phyloP scores from a whole-genome alignment of 1,140 invertebrate species.

The Megathymus violae region DNA sequence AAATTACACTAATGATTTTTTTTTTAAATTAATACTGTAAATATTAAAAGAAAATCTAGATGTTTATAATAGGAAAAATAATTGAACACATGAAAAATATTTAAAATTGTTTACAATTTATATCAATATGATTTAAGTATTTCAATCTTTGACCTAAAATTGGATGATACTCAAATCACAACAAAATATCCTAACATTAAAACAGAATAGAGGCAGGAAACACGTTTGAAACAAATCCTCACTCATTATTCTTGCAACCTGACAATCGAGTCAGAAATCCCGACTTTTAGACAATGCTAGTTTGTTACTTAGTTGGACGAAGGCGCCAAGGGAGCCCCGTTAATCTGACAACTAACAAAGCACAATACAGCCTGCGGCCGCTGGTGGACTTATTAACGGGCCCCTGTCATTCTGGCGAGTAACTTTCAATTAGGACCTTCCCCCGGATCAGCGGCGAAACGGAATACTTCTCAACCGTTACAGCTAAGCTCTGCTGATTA shows the following conservation, averaged over 20 bases:
- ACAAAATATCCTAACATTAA: not conserved
- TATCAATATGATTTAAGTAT: no score
- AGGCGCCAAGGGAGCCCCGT: conserved; percentile 61
- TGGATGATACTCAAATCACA: no score
- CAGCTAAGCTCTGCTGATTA: conserved; percentile 28
- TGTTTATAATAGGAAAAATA: no score
- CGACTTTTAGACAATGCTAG: conserved; percentile 60
- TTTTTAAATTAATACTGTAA: no score
- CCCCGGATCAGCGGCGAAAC: conserved; percentile 37
- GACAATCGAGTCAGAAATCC: conserved; percentile 52
- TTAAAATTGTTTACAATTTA: no score
- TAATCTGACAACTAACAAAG: conserved; percentile 77
- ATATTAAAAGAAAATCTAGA: no score
- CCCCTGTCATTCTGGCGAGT: conserved; percentile 67
- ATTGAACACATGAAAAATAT: no score
- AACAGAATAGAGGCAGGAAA: not conserved
- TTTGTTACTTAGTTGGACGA: conserved; percentile 57
- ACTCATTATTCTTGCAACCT: conserved; percentile 40
- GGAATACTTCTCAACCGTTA: conserved; percentile 22
- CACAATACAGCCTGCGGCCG: conserved; percentile 58
- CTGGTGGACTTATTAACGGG: conserved; percentile 63
- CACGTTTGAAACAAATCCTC: conserved; percentile 31
- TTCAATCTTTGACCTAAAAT: no score
- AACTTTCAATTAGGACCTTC: conserved; percentile 70
- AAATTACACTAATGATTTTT: no score